A percentile compares a stretch with the other conserved stretches of the same genome.
Evolutionary conservation across 2,888 invertebrate species (phyloP).

Genomic region (Empis stercorea): DNA sequence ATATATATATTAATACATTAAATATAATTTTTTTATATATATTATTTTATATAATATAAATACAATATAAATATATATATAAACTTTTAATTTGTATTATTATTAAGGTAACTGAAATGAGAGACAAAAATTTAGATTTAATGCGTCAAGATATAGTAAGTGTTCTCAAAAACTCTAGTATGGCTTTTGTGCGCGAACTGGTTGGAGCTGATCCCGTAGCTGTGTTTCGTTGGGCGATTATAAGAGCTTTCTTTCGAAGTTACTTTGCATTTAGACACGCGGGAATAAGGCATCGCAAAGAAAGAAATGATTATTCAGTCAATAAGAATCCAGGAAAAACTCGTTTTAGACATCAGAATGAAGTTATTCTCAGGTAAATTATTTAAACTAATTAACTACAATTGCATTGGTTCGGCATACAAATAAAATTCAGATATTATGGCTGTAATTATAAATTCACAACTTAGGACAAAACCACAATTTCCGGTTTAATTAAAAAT

Average conservation of each 20-base stretch:
- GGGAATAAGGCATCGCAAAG: conserved; percentile 56
- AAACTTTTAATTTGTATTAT: no score
- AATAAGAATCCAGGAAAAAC: conserved; percentile 19
- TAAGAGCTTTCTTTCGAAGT: conserved; percentile 81
- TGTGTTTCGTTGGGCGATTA: conserved; percentile 86
- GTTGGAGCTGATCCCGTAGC: conserved; percentile 89
- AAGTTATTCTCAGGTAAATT: conserved; percentile 29
- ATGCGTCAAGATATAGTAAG: conserved; percentile 91
- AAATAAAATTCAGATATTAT: no score
- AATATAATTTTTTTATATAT: no score
- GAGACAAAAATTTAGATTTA: conserved; percentile 89
- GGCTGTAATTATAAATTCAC: no score
- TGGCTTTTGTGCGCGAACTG: conserved; percentile 84
- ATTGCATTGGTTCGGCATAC: no score
- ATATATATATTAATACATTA: no score
- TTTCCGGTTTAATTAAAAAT: no score
- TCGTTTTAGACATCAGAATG: conserved; percentile 20
- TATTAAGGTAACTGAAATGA: conserved; percentile 77
- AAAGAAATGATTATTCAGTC: conserved; percentile 37
- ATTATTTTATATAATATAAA: no score
- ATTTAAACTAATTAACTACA: not conserved
- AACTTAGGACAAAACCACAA: no score
- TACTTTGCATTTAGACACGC: conserved; percentile 83
- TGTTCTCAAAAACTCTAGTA: conserved; percentile 82
- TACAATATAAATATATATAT: not conserved